Evolutionary conservation across 1,140 invertebrate genomes (phyloP).

Genomic region (Drosophila hydei): DNA sequence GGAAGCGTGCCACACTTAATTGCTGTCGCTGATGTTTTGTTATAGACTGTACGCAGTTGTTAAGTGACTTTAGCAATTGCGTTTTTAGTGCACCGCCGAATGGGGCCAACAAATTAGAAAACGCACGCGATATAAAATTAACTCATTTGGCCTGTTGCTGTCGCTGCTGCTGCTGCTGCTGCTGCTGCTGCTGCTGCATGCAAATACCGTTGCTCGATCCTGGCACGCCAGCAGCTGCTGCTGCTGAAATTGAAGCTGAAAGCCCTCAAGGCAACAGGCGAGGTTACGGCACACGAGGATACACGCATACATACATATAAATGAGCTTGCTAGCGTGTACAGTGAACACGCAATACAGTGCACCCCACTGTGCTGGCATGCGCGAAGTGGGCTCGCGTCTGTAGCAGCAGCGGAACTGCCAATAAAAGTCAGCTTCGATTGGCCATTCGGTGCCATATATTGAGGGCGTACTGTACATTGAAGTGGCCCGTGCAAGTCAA

Average conservation of each 20-base stretch:
- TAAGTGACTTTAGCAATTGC: conserved; percentile 36
- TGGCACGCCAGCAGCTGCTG: not conserved
- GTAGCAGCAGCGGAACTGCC: too few relatives aligned
- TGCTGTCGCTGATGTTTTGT: too few relatives aligned
- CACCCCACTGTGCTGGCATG: too few relatives aligned
- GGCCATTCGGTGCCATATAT: not conserved
- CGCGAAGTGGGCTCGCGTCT: too few relatives aligned
- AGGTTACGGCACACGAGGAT: conserved; percentile 18
- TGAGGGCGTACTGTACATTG: conserved; percentile 1
- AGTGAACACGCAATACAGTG: conserved; percentile 3
- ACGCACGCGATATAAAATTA: conserved; percentile 21
- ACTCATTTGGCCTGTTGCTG: conserved; percentile 22
- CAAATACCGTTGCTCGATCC: not conserved
- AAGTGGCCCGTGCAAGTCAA: conserved; percentile 53
- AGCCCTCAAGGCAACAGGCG: conserved; percentile 53
- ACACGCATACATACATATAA: not conserved
- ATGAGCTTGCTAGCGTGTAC: conserved; percentile 17
- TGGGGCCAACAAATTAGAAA: conserved; percentile 28
- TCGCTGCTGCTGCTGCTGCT: too few relatives aligned
- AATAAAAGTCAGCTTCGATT: not conserved
- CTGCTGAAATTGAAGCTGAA: conserved; percentile 13
- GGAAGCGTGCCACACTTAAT: too few relatives aligned
- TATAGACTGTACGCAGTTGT: conserved; percentile 18
- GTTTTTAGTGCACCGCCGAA: conserved; percentile 30
- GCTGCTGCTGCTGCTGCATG: conserved; percentile 8